Evolutionary conservation across 2,888 invertebrate species (phyloP).

Genomic region (Acleris emargana): DNA sequence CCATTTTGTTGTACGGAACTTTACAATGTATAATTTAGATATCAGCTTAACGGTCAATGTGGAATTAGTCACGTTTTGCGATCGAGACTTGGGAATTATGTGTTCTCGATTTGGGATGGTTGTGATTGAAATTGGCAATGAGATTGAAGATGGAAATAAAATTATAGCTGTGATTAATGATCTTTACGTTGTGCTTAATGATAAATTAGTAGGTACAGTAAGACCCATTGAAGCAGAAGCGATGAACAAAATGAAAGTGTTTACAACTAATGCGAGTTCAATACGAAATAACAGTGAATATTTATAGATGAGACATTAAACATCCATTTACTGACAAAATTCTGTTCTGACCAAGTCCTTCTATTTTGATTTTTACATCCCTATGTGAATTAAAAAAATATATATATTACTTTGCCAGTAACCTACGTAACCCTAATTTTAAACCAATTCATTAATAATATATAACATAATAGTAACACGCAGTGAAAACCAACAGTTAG

Average conservation of each 20-base stretch:
- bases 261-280: no score
- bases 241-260: neutral
- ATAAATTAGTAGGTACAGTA: neutral
- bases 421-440: no score
- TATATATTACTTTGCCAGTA: no score
- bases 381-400: no score
- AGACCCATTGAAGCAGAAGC: neutral
- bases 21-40: slow-evolving; percentile 48
- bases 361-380: no score
- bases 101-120: slow-evolving; percentile 20
- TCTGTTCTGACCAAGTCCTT: no score
- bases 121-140: slow-evolving; percentile 4
- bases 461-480: neutral
- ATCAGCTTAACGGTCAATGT: slow-evolving; percentile 46
- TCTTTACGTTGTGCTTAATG: slow-evolving; percentile 6
- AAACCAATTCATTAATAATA: neutral
- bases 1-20: slow-evolving; percentile 40
- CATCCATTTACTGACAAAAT: no score
- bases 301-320: no score
- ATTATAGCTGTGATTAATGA: slow-evolving; percentile 16
- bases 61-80: slow-evolving; percentile 46
- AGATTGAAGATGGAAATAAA: slow-evolving; percentile 8
- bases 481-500: slow-evolving; percentile 26
- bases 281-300: no score
- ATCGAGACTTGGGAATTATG: slow-evolving; percentile 37